A percentile compares a stretch with the other conserved stretches of the same genome.
Conservation (phyloP, 1,140 invertebrate species). For the Alviniconcha marisindica region DNA sequence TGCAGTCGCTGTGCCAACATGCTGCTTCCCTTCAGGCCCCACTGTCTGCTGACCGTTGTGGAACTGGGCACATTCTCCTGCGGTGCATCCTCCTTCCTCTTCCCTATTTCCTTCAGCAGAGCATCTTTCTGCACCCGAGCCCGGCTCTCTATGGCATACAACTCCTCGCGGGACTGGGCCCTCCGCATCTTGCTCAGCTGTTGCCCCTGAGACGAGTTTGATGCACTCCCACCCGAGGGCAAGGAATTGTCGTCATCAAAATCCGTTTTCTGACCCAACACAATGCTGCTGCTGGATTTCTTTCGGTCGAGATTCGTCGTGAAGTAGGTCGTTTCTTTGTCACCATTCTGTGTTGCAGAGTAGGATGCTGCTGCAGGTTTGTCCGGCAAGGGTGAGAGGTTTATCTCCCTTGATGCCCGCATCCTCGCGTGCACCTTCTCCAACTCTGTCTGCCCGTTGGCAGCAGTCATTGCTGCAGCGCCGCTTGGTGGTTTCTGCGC, state of each 20-base stretch:
- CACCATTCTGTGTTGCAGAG: slow-evolving; percentile 10
- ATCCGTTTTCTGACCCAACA: slow-evolving; percentile 6
- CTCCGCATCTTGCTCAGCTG: slow-evolving; percentile 4
- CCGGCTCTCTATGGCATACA: slow-evolving; percentile 21
- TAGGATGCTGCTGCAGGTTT: background rate
- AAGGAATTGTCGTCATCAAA: background rate
- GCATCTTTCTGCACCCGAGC: slow-evolving; percentile 22
- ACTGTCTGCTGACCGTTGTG: background rate
- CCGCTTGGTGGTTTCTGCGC: background rate
- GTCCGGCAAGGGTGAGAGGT: background rate
- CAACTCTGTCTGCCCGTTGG: slow-evolving; percentile 21
- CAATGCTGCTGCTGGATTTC: slow-evolving; percentile 33
- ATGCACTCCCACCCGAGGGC: background rate
- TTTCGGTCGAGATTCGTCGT: slow-evolving; percentile 28
- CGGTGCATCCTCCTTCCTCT: too few species aligned
- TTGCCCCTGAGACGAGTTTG: background rate
- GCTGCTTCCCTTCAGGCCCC: slow-evolving; percentile 23
- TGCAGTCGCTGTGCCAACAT: slow-evolving; percentile 22
- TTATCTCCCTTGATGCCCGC: background rate
- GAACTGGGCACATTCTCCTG: background rate
- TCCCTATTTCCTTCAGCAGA: slow-evolving; percentile 14
- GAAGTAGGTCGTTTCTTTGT: background rate
- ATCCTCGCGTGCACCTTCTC: slow-evolving; percentile 21
- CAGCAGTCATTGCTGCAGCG: background rate
- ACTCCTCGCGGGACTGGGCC: slow-evolving; percentile 22